Conservation (phyloP, 2,113 vertebrate species). For the Perca flavescens region DNA sequence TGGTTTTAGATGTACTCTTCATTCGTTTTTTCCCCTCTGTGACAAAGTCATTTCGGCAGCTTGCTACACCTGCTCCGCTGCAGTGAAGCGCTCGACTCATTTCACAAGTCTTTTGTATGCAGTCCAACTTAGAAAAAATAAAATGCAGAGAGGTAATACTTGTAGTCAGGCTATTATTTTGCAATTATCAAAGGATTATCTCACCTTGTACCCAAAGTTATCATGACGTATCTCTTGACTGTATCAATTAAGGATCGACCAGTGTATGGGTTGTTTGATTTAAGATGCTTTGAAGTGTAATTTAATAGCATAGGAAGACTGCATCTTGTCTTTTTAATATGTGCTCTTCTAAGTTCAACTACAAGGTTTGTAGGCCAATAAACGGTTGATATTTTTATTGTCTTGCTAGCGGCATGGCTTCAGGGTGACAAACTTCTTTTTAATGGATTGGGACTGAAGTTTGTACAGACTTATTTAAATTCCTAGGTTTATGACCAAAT, state of each 20-base stretch:
- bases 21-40: conserved; percentile 69
- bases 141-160: conserved; percentile 42
- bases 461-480: too few relatives aligned
- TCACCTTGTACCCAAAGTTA: conserved; percentile 39
- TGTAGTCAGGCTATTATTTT: conserved; percentile 46
- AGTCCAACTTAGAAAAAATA: conserved; percentile 21
- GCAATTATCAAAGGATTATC: conserved; percentile 36
- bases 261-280: neutral
- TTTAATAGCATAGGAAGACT: neutral
- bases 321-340: neutral
- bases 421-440: neutral
- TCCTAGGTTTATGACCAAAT: neutral
- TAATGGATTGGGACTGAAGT: too few relatives aligned
- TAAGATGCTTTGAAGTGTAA: neutral
- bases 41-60: conserved; percentile 74
- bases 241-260: neutral
- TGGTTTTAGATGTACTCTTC: conserved; percentile 80
- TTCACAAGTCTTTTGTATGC: conserved; percentile 56
- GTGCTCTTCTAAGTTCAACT: neutral
- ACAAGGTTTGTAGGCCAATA: neutral
- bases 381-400: neutral
- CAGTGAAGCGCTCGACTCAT: conserved; percentile 46
- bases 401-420: neutral
- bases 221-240: neutral
- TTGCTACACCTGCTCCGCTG: conserved; percentile 66